phyloP scores from a whole-genome alignment of 2,888 invertebrate genomes.

The Tridacna crocea region DNA sequence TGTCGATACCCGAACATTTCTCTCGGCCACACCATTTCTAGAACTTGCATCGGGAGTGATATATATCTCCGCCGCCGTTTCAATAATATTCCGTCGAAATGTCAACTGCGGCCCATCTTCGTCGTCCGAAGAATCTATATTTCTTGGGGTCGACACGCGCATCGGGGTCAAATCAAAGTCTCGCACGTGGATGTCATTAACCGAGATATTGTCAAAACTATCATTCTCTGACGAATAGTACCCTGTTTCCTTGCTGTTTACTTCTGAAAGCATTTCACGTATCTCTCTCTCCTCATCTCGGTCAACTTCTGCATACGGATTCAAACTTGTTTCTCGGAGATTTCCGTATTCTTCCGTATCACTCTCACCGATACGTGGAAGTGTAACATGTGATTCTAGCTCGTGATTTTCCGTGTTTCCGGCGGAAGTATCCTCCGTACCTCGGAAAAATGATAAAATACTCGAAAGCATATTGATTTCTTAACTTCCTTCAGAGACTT shows the following conservation, averaged over 20 bases:
- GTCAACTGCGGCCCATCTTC: background rate
- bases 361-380: background rate
- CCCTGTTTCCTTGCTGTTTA: conserved; percentile 40
- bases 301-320: conserved; percentile 8
- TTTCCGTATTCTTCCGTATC: background rate
- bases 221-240: conserved; percentile 47
- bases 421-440: conserved; percentile 25
- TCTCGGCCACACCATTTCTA: background rate
- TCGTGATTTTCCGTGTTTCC: conserved; percentile 24
- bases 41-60: background rate
- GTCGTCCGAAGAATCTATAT: background rate
- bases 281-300: conserved; percentile 19
- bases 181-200: conserved; percentile 19
- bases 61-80: conserved; percentile 15
- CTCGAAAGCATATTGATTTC: conserved; percentile 3
- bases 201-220: conserved; percentile 53
- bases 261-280: conserved; percentile 37
- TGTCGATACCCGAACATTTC: conserved; percentile 13
- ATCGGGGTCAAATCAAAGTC: conserved; percentile 10
- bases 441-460: conserved; percentile 31
- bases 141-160: conserved; percentile 1
- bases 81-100: background rate
- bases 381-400: background rate
- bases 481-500: background rate
- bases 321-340: background rate